phyloP scores from a whole-genome alignment of 2,113 vertebrate genomes.

The Malurus alboscapulatus region DNA sequence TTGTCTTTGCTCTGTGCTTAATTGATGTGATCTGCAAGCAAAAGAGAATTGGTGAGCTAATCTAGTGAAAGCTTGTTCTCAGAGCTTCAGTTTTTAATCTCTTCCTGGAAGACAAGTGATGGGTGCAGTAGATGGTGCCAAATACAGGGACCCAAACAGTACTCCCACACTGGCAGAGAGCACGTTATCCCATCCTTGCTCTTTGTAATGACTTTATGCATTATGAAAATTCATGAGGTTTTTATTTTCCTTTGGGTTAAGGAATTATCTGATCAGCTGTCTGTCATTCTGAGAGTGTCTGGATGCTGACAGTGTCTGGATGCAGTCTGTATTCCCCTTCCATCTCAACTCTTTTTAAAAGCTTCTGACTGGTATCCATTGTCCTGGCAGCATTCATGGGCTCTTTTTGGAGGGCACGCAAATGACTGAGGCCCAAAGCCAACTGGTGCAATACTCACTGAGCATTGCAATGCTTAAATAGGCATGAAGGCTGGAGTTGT shows the following conservation, averaged over 20 bases:
- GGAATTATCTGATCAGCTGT: slow-evolving; percentile 45
- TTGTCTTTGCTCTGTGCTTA: slow-evolving; percentile 2
- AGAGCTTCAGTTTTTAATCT: slow-evolving; percentile 32
- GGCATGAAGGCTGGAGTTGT: not conserved
- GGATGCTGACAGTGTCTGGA: slow-evolving; percentile 1
- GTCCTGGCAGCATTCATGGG: slow-evolving; percentile 11
- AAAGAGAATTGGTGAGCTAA: slow-evolving; percentile 12
- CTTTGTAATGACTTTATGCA: slow-evolving; percentile 10
- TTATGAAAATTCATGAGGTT: slow-evolving; percentile 53
- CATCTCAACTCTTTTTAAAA: not conserved
- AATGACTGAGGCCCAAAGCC: slow-evolving; percentile 33
- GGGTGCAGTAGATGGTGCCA: slow-evolving; percentile 19
- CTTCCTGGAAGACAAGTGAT: slow-evolving; percentile 37
- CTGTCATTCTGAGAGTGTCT: slow-evolving; percentile 28
- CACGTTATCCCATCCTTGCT: not conserved
- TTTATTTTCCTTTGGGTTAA: slow-evolving; percentile 44
- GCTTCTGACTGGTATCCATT: slow-evolving; percentile 24
- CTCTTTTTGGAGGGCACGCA: not conserved
- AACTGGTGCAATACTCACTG: not conserved
- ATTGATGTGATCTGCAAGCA: slow-evolving; percentile 28
- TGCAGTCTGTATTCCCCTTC: slow-evolving; percentile 7
- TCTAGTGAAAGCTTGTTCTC: slow-evolving; percentile 19
- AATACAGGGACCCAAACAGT: slow-evolving; percentile 47
- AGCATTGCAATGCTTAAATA: not conserved
- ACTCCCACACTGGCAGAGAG: slow-evolving; percentile 7